Evolutionary conservation across 2,888 invertebrate species (phyloP), one percentile per base, ranked within the genome.

Genomic region (Trilocha varians): DNA sequence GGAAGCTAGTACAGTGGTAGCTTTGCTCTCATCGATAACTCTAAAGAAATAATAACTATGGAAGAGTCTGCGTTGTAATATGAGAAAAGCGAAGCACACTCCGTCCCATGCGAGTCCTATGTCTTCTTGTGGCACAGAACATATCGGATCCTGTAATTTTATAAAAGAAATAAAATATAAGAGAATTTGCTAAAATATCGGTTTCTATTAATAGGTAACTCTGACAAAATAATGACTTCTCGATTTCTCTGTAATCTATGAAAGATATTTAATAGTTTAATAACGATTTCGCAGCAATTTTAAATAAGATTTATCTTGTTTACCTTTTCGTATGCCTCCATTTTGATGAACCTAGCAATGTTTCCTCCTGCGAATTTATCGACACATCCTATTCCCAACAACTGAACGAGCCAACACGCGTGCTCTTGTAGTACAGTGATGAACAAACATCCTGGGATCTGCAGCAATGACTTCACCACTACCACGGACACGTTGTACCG

Each of bases 1-100:
- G 3, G 98, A 98, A 3, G 98, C 97, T 32, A 99, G 87, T 48
- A 96, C 92, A 16, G 96, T 94, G 69, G 98, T 97, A 1, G 98
- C 98, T 78, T 96, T 94, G 38, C 97, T 94, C 70, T 99, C 99
- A 65, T 95, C 93, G 32, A 99, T 93, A 49, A 99, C 94, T 73
- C 99, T 95, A 67, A 97, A 95, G 88, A 99, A 99, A 79, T 99
- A 98, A 78, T 96, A 96, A 54, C 97, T 97, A 62, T 93, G 92
- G 83, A 98, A 98, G 41, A 99, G 89, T 50, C 99, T 88, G 57
- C 95, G 88, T 75, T 99, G 98, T 45, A 98, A 86, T 41, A 99
- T 88, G 6, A 99, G 88, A 72, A 98, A 97, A 0, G 91, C 93
- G 70, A 99, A 98, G 67, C 98, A 98, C 36, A 97, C 88, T 2